Evolutionary conservation across 2,113 vertebrate species (phyloP).

Genomic region (Falcunculus frontatus): DNA sequence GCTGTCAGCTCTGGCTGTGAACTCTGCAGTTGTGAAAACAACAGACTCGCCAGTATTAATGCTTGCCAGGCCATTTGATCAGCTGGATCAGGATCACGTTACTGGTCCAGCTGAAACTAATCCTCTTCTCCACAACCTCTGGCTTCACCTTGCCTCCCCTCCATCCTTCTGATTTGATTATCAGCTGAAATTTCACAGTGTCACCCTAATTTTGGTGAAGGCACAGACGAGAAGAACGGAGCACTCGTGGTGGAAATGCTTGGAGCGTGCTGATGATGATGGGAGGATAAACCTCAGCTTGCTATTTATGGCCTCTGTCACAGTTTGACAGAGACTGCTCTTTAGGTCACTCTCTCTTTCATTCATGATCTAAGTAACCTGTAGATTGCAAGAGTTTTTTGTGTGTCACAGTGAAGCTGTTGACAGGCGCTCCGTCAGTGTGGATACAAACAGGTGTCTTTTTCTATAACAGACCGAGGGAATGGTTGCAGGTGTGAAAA

Average conservation of each 20-base stretch:
- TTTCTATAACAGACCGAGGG: background rate
- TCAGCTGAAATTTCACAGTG: background rate
- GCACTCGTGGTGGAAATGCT: fast-evolving
- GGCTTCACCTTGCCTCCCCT: background rate
- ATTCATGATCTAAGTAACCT: background rate
- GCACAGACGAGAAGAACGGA: background rate
- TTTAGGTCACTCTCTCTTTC: background rate
- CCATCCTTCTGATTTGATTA: background rate
- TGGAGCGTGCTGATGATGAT: fast-evolving
- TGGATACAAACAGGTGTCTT: background rate
- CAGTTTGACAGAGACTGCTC: background rate
- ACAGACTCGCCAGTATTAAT: background rate
- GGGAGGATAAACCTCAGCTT: background rate
- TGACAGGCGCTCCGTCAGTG: background rate
- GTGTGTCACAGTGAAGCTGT: background rate
- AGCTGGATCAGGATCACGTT: background rate
- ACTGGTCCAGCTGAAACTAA: background rate
- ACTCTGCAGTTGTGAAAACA: background rate
- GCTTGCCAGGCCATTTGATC: background rate
- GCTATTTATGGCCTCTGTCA: background rate
- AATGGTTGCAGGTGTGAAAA: background rate
- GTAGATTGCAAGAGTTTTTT: background rate
- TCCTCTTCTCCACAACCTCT: background rate
- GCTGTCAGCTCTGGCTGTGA: background rate
- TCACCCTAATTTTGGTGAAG: background rate